A percentile compares a stretch with the other conserved stretches of the same genome.
phyloP scores from a whole-genome alignment of 2,797 vertebrate genomes.

The Odontamblyopus lacepedii region DNA sequence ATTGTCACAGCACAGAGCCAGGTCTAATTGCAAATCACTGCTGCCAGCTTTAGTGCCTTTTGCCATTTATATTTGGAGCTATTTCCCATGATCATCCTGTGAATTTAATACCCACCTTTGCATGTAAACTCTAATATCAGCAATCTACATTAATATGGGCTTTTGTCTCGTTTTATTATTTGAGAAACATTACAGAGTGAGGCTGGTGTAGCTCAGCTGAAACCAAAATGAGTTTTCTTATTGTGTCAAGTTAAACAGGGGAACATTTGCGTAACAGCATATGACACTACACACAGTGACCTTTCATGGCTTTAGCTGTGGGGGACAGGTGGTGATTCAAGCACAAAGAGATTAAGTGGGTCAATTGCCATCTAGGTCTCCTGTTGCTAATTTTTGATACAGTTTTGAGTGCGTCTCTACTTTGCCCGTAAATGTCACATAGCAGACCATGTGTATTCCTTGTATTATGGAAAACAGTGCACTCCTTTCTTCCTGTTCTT shows the following conservation, averaged over 20 bases:
- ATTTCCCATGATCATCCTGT: background rate
- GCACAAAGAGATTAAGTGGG: constrained; percentile 31
- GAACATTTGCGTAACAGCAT: constrained; percentile 28
- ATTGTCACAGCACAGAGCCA: constrained; percentile 39
- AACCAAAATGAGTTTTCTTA: constrained; percentile 25
- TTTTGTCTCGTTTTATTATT: constrained; percentile 39
- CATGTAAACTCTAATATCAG: background rate
- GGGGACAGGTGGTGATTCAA: constrained; percentile 22
- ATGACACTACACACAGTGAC: constrained; percentile 41
- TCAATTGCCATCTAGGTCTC: constrained; percentile 13
- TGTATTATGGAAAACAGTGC: constrained; percentile 41
- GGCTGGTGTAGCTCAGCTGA: constrained; percentile 15
- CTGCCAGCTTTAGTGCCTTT: constrained; percentile 15
- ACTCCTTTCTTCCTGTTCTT: constrained; percentile 26
- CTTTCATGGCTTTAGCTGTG: constrained; percentile 46
- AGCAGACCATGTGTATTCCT: constrained; percentile 36
- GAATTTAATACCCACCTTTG: background rate
- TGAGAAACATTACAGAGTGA: constrained; percentile 22
- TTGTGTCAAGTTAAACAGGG: constrained; percentile 26
- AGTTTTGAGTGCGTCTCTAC: constrained; percentile 4
- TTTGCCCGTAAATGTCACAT: constrained; percentile 58
- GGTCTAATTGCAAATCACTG: constrained; percentile 52
- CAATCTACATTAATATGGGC: constrained; percentile 11
- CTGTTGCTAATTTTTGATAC: constrained; percentile 23
- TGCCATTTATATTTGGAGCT: constrained; percentile 14